phyloP scores from a whole-genome alignment of 2,797 vertebrate genomes.

The Cynopterus sphinx region DNA sequence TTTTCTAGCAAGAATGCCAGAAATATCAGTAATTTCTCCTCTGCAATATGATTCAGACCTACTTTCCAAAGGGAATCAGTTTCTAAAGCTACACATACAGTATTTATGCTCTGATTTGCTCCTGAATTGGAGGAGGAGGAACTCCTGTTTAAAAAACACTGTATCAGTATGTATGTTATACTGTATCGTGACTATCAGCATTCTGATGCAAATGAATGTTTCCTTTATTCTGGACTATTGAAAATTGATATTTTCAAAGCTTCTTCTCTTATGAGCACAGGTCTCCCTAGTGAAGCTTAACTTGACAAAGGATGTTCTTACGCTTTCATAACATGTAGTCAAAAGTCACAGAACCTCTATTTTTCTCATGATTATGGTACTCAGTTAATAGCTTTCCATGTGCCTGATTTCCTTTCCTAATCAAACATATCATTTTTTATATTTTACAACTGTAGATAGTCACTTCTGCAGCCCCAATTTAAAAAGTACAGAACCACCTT shows the following conservation, averaged over 20 bases:
- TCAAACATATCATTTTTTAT: slow-evolving; percentile 45
- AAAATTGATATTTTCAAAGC: neutral
- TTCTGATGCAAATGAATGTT: slow-evolving; percentile 43
- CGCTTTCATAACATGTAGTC: neutral
- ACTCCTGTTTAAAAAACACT: slow-evolving; percentile 52
- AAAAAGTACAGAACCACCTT: slow-evolving; percentile 60
- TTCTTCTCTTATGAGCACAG: neutral
- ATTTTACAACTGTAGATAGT: slow-evolving; percentile 60
- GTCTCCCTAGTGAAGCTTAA: neutral
- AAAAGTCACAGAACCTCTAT: neutral
- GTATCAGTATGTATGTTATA: neutral
- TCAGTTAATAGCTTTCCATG: slow-evolving; percentile 12
- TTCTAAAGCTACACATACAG: slow-evolving; percentile 23
- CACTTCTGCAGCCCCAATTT: slow-evolving; percentile 66
- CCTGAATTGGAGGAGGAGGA: slow-evolving; percentile 39
- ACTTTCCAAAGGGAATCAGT: slow-evolving; percentile 54
- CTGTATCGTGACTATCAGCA: neutral
- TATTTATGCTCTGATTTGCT: slow-evolving; percentile 65
- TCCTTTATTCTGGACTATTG: neutral
- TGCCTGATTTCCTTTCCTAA: slow-evolving; percentile 51
- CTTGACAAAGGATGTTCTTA: neutral
- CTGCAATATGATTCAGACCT: slow-evolving; percentile 52
- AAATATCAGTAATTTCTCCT: slow-evolving; percentile 53
- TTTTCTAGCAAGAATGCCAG: slow-evolving; percentile 32
- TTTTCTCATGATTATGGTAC: slow-evolving; percentile 36